These are phyloP conservation scores for Actinopyga echinites DNA, from an alignment of 53 echinoderm and acorn worm genomes.

Conservation along the genomic window DNA sequence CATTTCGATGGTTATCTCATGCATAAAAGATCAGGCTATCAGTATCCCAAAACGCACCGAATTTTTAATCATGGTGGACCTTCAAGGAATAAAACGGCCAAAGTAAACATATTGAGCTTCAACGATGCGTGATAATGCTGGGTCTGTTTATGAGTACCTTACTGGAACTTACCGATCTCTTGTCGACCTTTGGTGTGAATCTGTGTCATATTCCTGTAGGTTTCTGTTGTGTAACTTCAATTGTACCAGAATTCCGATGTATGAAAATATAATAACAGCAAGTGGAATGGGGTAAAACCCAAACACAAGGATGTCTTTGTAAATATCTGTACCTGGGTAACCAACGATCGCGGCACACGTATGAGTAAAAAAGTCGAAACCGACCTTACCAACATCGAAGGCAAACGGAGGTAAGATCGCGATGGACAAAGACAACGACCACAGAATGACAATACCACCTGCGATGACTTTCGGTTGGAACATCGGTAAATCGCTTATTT, in stretches of 20 bases:
- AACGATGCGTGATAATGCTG: too few relatives aligned
- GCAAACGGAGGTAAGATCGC: conserved; percentile 18
- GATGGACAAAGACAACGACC: conserved; percentile 2
- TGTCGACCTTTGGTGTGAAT: too few relatives aligned
- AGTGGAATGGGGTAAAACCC: conserved; percentile 7
- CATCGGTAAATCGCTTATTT: not conserved
- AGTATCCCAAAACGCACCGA: too few relatives aligned
- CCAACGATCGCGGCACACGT: conserved; percentile 5
- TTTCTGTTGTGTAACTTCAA: not conserved
- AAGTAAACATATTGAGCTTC: too few relatives aligned
- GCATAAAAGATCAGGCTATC: too few relatives aligned
- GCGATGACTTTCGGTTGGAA: not conserved
- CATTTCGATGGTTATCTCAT: too few relatives aligned
- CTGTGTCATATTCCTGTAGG: not conserved
- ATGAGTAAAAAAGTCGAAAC: conserved; percentile 4
- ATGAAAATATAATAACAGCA: not conserved
- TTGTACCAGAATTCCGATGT: conserved; percentile 6
- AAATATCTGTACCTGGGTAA: not conserved
- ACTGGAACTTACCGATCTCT: too few relatives aligned
- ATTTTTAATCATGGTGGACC: too few relatives aligned
- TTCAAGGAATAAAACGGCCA: too few relatives aligned
- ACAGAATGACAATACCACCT: not conserved
- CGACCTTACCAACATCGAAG: not conserved
- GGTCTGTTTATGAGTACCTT: too few relatives aligned
- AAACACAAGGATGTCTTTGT: not conserved